phyloP scores from a whole-genome alignment of 2,888 invertebrate species.

The Ligdia adustata region DNA sequence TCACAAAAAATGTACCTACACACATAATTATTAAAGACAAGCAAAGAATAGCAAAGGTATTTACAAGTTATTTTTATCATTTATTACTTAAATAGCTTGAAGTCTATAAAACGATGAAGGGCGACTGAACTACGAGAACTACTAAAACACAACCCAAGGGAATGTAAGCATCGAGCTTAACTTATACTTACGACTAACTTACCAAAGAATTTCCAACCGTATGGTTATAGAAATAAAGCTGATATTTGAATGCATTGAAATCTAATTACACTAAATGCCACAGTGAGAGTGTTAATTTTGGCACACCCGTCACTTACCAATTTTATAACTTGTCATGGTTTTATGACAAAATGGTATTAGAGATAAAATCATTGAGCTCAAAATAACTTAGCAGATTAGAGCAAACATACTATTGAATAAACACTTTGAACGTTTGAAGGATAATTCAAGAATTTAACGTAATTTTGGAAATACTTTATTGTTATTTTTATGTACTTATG shows the following conservation, averaged over 20 bases:
- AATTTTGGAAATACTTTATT: too few species aligned
- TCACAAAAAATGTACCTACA: too few species aligned
- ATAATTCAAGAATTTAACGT: too few species aligned
- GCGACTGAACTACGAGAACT: not conserved
- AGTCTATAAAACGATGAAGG: not conserved
- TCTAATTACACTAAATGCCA: constrained; percentile 10
- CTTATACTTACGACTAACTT: not conserved
- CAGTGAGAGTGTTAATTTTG: constrained; percentile 31
- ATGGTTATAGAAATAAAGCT: not conserved
- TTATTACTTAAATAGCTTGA: not conserved
- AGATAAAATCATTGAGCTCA: constrained; percentile 13
- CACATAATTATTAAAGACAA: too few species aligned
- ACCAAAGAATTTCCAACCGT: constrained; percentile 12
- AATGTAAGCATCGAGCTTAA: not conserved
- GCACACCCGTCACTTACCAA: constrained; percentile 31
- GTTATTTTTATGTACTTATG: too few species aligned
- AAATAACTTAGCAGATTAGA: constrained; percentile 14
- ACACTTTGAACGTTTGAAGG: too few species aligned
- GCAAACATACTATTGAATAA: too few species aligned
- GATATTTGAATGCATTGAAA: not conserved
- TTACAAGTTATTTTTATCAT: not conserved
- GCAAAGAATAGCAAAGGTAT: too few species aligned
- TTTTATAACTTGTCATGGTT: constrained; percentile 11
- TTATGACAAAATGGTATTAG: constrained; percentile 8
- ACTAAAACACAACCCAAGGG: constrained; percentile 24